Base-by-base conservation (phyloP, 2,888 invertebrate species). In the Marasmarcha lunaedactyla region DNA sequence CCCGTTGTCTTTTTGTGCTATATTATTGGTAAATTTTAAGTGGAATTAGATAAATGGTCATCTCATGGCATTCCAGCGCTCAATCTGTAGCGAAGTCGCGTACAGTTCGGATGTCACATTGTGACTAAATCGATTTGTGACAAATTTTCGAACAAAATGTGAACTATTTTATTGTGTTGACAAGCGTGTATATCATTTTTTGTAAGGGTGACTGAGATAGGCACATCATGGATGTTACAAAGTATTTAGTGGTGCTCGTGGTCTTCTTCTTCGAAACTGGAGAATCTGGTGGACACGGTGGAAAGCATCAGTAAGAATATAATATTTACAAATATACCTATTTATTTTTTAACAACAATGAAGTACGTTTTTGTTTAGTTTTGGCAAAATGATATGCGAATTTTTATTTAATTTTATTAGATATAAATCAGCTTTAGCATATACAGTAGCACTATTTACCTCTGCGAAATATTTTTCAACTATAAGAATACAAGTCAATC, bases 1-100 rank as follows among this genome's bases (percentile, higher is more conserved):
- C 55, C 62, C 59, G 65, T 73, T 58, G 63, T 71, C 72, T 74
- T 79, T 79, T 79, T 81, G 71, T 71, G 63, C n/a, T 63, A 76
- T 67, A 78, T 76, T 72, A 72, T 77, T 59, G 70, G 72, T 78
- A 77, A 77, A 78, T 79, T 79, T 20, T 79, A 78, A 79, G 78
- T 71, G 83, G 79, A 84, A 83, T 79, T 77, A 68, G 76, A 81
- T 84, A 84, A 84, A 84, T 78, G 78, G 76, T 72, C 71, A 76
- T 71, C 71, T 72, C 71, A 61, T 63, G 54, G 69, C 70, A 70
- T 72, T 66, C 62, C 59, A 59, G 68, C 65, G 65, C 65, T 78
- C 83, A 78, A 81, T 71, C 67, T 57, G 50, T 60, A 52, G 63
- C 53, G 56, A 67, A 47, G 54, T 52, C 57, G 63, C 61, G 55